These are phyloP conservation scores for Temnothorax unifasciatus DNA, from an alignment of 2,888 invertebrate species.

Conservation along the genomic window DNA sequence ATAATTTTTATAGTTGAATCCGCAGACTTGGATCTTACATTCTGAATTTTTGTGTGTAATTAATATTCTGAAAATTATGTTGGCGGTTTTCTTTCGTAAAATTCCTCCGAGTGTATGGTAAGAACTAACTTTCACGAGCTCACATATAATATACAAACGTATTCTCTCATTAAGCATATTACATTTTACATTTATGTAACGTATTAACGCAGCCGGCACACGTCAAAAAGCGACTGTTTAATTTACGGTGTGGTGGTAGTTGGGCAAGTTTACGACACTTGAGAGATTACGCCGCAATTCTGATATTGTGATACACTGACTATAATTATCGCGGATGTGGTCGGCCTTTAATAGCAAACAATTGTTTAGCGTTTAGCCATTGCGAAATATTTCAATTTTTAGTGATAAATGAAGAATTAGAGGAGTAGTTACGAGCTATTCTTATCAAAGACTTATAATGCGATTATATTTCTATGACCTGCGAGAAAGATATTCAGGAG, in stretches of 20 bases:
- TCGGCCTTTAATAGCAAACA: background rate
- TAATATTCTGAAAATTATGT: background rate
- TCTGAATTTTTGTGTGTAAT: background rate
- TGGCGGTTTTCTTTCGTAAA: background rate
- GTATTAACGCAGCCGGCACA: background rate
- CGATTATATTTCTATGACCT: background rate
- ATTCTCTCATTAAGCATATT: background rate
- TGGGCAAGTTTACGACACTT: slow-evolving; percentile 34
- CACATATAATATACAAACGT: background rate
- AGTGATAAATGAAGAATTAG: background rate
- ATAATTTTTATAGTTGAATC: background rate
- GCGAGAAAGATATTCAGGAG: background rate
- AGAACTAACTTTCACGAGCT: background rate
- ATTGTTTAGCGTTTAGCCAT: background rate
- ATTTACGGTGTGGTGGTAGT: background rate
- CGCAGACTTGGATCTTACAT: background rate
- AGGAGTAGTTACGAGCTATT: background rate
- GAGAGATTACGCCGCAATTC: slow-evolving; percentile 16
- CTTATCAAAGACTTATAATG: background rate
- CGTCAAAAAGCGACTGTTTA: background rate
- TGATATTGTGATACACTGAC: slow-evolving; percentile 23
- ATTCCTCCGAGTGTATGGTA: background rate
- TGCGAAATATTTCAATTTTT: background rate
- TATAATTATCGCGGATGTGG: slow-evolving; percentile 13
- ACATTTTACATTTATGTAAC: background rate